Percentiles rank a stretch among this genome's conserved stretches.
These are phyloP conservation scores for Pissodes strobi DNA, from an alignment of 1,140 invertebrate genomes.

Conservation along the genomic window DNA sequence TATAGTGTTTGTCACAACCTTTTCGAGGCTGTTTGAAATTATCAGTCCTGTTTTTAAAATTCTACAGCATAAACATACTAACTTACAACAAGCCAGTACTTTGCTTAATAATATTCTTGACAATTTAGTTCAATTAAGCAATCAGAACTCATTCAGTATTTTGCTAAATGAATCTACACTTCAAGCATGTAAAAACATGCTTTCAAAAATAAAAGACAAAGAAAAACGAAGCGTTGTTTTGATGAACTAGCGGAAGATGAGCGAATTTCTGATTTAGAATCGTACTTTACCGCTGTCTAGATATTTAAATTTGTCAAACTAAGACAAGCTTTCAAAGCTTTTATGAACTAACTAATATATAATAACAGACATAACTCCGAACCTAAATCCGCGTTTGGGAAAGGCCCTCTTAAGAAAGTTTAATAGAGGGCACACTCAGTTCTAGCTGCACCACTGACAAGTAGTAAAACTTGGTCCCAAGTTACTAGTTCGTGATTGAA, in stretches of 20 bases:
- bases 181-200: conserved; percentile 21
- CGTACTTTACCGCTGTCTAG: no score
- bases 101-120: no score
- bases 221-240: conserved; percentile 36
- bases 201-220: conserved; percentile 37
- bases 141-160: no score
- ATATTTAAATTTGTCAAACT: background rate
- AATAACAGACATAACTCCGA: no score
- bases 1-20: conserved; percentile 34
- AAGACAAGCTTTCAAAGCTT: conserved; percentile 3
- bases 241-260: conserved; percentile 31
- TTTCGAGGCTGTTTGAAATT: conserved; percentile 48
- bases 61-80: conserved; percentile 43
- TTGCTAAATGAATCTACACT: conserved; percentile 35
- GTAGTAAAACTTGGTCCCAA: no score
- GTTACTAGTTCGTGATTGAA: no score
- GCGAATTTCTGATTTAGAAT: conserved; percentile 30
- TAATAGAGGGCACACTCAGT: no score
- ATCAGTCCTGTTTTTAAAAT: conserved; percentile 48
- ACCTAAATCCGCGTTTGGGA: no score
- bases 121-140: conserved; percentile 43
- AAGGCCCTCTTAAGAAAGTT: no score
- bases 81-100: conserved; percentile 47
- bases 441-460: no score
- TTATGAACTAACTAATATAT: no score